Evolutionary conservation across 2,797 vertebrate genomes (phyloP), one percentile per base, ranked within the genome.

Genomic region (Holocentrus rufus): DNA sequence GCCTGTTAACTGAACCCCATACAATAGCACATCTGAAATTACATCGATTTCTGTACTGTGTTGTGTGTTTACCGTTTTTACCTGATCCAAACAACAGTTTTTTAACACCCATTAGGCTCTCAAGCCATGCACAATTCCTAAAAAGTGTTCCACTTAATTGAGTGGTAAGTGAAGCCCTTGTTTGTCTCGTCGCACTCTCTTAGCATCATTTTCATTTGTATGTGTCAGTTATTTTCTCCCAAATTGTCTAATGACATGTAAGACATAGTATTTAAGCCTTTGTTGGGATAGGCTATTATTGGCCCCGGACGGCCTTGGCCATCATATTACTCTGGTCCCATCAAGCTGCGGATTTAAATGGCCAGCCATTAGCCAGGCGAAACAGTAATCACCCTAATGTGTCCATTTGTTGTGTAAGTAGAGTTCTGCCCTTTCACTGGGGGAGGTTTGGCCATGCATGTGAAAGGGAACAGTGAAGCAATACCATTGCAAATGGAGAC

Each of bases 301-400:
- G 87, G 87, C 81, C 85, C 69, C 64, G 82, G 79, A 68, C 88
- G 89, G 91, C 90, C 90, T 89, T 85, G 92, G 88, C 87, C 92
- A 80, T 92, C 89, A 85, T 83, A 83, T 90, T 86, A 82, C 47
- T 65, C 83, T 68, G 87, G 79, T 89, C 89, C 86, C 89, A 86
- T 92, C 89, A 83, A 88, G 91, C 84, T 74, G 61, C 68, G 90
- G 80, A 80, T 89, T 91, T 92, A 89, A 93, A 93, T 93, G 91
- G 87, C 53, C 85, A 74, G 80, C 92, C 92, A 93, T 93, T 92
- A 91, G 90, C 85, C 83, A 81, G 90, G 85, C 85, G 90, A 92
- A 92, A 88, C 92, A 93, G 91, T 94, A 93, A 94, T 94, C 93
- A 92, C 88, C 85, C 89, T 93, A 93, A 93, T 92, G 91, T 91